These are phyloP conservation scores for Pogonocichla stellata DNA, from an alignment of 2,113 vertebrate genomes.

Conservation along the genomic window DNA sequence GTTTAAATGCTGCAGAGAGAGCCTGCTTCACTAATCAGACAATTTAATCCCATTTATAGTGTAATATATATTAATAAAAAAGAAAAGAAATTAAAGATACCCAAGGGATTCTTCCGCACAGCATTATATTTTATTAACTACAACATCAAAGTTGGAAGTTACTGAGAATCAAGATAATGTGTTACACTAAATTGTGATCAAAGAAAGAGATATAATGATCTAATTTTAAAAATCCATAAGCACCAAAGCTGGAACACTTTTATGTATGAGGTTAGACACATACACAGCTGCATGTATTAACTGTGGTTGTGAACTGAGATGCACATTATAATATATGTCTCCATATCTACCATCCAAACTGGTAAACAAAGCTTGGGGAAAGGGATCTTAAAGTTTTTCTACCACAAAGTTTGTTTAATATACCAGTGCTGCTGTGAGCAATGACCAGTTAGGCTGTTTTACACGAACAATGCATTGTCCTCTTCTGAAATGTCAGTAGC, in stretches of 20 bases:
- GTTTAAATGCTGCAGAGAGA: conserved; percentile 57
- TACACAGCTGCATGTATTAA: background rate
- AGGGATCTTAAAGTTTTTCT: background rate
- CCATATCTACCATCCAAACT: background rate
- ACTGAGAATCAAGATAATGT: conserved; percentile 48
- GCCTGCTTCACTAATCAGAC: conserved; percentile 70
- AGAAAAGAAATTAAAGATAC: conserved; percentile 67
- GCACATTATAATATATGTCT: background rate
- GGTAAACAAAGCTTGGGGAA: background rate
- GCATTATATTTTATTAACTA: conserved; percentile 62
- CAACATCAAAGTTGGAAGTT: conserved; percentile 60
- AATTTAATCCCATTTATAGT: conserved; percentile 75
- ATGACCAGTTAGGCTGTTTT: background rate
- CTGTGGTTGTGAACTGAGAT: background rate
- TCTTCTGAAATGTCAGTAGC: background rate
- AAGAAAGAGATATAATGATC: conserved; percentile 57
- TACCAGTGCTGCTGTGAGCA: background rate
- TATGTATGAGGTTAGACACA: background rate
- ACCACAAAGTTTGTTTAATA: background rate
- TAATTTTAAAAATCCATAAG: conserved; percentile 58
- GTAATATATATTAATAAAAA: conserved; percentile 52
- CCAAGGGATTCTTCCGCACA: conserved; percentile 42
- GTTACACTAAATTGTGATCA: conserved; percentile 67
- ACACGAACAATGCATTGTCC: fast-evolving
- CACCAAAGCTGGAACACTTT: background rate